Evolutionary conservation across 2,888 invertebrate species (phyloP).

Genomic region (Plebejus anna): DNA sequence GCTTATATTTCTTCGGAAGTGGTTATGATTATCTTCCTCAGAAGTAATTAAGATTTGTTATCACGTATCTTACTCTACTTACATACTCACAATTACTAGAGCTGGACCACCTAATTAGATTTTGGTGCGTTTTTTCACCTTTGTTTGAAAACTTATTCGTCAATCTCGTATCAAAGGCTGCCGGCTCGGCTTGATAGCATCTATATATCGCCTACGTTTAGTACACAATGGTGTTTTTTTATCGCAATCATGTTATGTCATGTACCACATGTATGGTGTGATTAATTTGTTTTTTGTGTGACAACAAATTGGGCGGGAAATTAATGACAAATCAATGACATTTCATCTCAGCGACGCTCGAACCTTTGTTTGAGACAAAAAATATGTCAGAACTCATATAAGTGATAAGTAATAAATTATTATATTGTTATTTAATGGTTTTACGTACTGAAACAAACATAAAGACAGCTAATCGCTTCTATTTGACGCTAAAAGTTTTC

Average conservation of each 20-base stretch:
- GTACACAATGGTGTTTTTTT: conserved; percentile 35
- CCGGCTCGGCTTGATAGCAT: conserved; percentile 12
- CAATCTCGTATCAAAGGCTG: background rate
- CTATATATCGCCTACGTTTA: conserved; percentile 27
- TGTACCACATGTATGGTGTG: conserved; percentile 53
- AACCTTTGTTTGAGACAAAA: background rate
- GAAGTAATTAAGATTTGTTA: background rate
- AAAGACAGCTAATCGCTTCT: no score
- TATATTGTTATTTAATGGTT: background rate
- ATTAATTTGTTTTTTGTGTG: conserved; percentile 53
- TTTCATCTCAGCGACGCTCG: background rate
- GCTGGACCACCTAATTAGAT: background rate
- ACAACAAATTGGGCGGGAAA: conserved; percentile 6
- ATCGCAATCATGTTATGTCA: conserved; percentile 69
- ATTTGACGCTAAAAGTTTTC: no score
- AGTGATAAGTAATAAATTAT: background rate
- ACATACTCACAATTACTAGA: background rate
- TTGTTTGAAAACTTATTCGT: background rate
- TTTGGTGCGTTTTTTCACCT: background rate
- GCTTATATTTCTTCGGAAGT: background rate
- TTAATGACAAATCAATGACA: conserved; percentile 18
- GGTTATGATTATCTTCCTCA: background rate
- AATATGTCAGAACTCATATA: background rate
- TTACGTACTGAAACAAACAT: no score
- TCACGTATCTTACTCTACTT: background rate